phyloP scores from a whole-genome alignment of 2,888 invertebrate genomes.

The Gari tellinella region DNA sequence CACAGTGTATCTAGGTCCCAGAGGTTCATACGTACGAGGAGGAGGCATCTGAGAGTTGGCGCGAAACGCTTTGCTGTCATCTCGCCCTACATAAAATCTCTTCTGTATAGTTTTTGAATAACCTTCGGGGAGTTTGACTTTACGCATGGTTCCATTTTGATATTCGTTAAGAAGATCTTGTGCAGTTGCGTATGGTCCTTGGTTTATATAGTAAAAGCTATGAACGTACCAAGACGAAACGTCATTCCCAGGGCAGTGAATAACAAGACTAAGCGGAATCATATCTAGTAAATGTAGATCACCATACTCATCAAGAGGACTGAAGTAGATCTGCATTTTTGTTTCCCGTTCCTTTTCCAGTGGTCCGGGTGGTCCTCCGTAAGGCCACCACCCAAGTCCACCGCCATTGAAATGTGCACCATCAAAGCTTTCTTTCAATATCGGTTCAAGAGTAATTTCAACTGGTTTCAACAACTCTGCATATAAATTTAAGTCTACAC shows the following conservation, averaged over 20 bases:
- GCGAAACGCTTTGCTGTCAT: constrained; percentile 16
- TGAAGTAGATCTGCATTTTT: constrained; percentile 3
- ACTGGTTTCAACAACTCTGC: constrained; percentile 10
- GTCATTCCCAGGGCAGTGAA: constrained; percentile 52
- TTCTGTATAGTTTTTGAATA: constrained; percentile 32
- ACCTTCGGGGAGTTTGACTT: constrained; percentile 42
- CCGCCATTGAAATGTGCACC: constrained; percentile 20
- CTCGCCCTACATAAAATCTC: constrained; percentile 33
- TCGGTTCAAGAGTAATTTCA: constrained; percentile 14
- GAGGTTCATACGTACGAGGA: constrained; percentile 57
- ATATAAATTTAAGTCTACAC: constrained; percentile 11
- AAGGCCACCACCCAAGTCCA: constrained; percentile 6
- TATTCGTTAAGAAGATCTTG: constrained; percentile 36
- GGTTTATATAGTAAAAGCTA: constrained; percentile 55
- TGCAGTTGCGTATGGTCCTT: constrained; percentile 52
- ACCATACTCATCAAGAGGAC: background rate
- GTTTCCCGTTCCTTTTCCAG: constrained; percentile 2
- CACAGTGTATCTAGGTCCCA: constrained; percentile 64
- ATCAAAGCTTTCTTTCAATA: constrained; percentile 48
- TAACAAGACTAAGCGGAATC: constrained; percentile 46
- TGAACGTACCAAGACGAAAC: constrained; percentile 45
- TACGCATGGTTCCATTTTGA: constrained; percentile 29
- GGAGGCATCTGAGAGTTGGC: constrained; percentile 50
- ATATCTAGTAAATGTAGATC: constrained; percentile 47
- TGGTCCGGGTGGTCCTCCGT: constrained; percentile 10